Base-by-base conservation (phyloP, 2,888 invertebrate genomes). In the Zygaena filipendulae region DNA sequence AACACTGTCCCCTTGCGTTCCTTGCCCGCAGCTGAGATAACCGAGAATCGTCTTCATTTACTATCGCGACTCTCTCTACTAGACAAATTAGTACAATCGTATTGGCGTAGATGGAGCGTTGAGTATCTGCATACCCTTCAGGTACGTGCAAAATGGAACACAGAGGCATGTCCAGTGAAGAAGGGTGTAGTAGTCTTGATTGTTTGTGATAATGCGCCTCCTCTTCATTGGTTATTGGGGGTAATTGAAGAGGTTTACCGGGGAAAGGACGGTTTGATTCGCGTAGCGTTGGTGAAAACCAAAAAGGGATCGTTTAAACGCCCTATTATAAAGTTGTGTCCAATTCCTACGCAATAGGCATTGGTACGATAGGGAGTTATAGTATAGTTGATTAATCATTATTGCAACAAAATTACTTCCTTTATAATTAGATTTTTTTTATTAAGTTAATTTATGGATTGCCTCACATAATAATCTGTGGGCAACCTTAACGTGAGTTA, bases 91-190 rank as follows among this genome's bases (percentile, higher is more conserved):
- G 20, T 27, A n/a, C 29, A 35, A 11, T 26, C 30, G 4, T 38
- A 29, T 21, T 38, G 38, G 35, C 23, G 13, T 4, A 18, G 34
- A 1, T 36, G 39, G 36, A 13, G 19, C 11, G 12, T 29, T n/a
- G 36, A 36, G 12, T 36, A 33, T 18, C 22, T 33, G 7, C 26
- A 33, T 18, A 19, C n/a, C 2, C 16, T 37, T n/a, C 36, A 37
- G 13, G 25, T 24, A n/a, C 26, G 35, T 10, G 29, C 23, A 4
- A 40, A 37, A 26, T 40, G 39, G 35, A 21, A 24, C 7, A 27
- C 24, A 5, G 21, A 25, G 11, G 7, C 30, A 7, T 12, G 11
- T 10, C 8, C 21, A 8, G 18, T 39, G 12, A 18, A 25, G 5
- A 9, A 23, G 1, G 35, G 33, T 3, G 23, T 30, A 1, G 12